Conservation (phyloP, 1,140 invertebrate species). For the Aphaenogaster rudis region DNA sequence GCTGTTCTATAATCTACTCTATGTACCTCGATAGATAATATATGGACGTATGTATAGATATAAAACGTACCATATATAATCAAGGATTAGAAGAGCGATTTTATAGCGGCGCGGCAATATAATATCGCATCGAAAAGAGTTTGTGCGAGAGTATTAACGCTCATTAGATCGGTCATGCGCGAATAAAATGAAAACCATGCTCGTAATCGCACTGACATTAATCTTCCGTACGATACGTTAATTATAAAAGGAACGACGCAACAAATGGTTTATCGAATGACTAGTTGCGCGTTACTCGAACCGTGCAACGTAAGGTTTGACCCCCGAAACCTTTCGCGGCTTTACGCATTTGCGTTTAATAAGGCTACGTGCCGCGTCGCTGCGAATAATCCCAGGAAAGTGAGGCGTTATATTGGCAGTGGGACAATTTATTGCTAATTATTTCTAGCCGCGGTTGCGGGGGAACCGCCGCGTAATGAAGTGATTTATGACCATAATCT, state of each 20-base stretch:
- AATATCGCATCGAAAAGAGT: slow-evolving; percentile 45
- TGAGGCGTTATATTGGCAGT: slow-evolving; percentile 41
- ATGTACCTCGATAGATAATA: neutral
- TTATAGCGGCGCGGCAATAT: slow-evolving; percentile 12
- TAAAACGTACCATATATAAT: slow-evolving; percentile 8
- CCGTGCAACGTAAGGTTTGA: slow-evolving; percentile 6
- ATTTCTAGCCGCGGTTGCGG: slow-evolving; percentile 41
- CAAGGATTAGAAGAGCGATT: slow-evolving; percentile 29
- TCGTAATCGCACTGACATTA: slow-evolving; percentile 56
- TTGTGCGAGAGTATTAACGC: slow-evolving; percentile 38
- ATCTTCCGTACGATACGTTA: slow-evolving; percentile 54
- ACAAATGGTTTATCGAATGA: slow-evolving; percentile 48
- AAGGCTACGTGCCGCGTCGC: neutral
- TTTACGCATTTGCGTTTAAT: slow-evolving; percentile 36
- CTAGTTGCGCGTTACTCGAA: slow-evolving; percentile 42
- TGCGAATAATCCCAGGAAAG: slow-evolving; percentile 37
- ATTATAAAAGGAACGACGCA: slow-evolving; percentile 54
- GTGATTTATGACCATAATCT: slow-evolving; percentile 65
- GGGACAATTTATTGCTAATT: slow-evolving; percentile 69
- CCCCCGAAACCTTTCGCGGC: slow-evolving; percentile 28
- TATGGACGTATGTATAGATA: neutral
- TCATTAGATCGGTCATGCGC: slow-evolving; percentile 47
- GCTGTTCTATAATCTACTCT: neutral
- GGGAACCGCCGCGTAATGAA: slow-evolving; percentile 31
- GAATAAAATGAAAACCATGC: slow-evolving; percentile 35